Evolutionary conservation across 2,888 invertebrate species (phyloP), one percentile per base, ranked within the genome.

Genomic region (Chloroclystis v-ata): DNA sequence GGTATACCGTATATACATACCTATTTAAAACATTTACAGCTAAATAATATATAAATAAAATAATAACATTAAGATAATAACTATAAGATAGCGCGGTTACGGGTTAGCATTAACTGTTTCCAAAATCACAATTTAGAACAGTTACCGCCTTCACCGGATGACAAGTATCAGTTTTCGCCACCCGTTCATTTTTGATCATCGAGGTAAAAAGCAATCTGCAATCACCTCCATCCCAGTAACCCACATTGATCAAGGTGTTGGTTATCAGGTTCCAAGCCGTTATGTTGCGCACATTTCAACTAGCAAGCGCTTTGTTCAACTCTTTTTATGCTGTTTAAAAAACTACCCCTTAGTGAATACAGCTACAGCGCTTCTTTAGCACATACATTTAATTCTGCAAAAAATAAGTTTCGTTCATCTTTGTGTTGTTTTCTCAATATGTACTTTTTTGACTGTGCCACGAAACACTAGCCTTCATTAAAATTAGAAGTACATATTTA

Each of bases 201-300:
- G 54, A 52, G 60, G 73, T 74, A 79, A 82, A 83, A 82, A 79
- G 5, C 20, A 20, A 62, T 63, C 63, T 59, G 68, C 71, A 73
- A 68, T 70, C 32, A 32, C 5, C 32, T 16, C 64, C 69, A 75
- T 75, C 70, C 82, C 68, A 79, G 70, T 87, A 85, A 87, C 87
- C 87, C 86, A 87, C 77, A 84, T 87, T 78, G 73, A 78, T 78
- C 82, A 86, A 87, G 86, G 86, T 87, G 87, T 82, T 79, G 64
- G 76, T 78, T 77, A 85, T 87, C 85, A 72, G 67, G 75, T 87
- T 87, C 77, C 87, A 78, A 57, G 72, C 75, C 85, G 85, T 83
- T 85, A 82, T 59, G 49, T 57, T 48, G 61, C 60, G 65, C 69
- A 64, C 66, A 69, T 65, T 71, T 65, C 60, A 66, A 69, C 67